phyloP scores from a whole-genome alignment of 2,113 vertebrate species.

The Struthidea cinerea region DNA sequence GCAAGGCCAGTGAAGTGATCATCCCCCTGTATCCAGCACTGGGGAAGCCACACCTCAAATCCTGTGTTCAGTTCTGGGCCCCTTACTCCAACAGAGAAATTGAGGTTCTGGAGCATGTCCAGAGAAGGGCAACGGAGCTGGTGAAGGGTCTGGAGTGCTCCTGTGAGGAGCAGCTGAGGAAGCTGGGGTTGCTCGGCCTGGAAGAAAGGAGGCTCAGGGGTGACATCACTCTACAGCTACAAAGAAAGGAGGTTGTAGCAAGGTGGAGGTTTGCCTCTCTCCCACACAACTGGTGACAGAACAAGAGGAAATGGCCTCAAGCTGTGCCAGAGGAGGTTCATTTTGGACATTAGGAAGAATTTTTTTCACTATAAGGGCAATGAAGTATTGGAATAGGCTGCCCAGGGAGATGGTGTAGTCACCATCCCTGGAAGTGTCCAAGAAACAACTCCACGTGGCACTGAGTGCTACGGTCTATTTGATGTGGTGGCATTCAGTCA shows the following conservation, averaged over 20 bases:
- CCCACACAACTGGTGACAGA: background rate
- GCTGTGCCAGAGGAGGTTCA: background rate
- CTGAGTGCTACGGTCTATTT: too few relatives aligned
- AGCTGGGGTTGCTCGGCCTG: background rate
- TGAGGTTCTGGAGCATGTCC: background rate
- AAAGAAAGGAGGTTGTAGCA: background rate
- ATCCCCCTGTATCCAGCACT: background rate
- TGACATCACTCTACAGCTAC: background rate
- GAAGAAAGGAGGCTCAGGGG: background rate
- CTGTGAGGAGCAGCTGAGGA: background rate
- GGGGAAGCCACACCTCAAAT: background rate
- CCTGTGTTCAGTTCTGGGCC: background rate
- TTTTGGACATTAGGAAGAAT: background rate
- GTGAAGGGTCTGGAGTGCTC: background rate
- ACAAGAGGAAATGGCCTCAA: background rate
- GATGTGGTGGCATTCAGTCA: background rate
- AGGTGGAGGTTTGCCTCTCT: background rate
- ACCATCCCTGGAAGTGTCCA: background rate
- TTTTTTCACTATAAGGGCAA: background rate
- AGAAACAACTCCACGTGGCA: background rate
- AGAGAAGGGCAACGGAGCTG: background rate
- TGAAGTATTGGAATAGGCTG: background rate
- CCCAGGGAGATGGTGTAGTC: background rate
- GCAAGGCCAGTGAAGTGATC: too few relatives aligned
- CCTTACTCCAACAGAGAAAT: background rate